These are phyloP conservation scores for Petrolisthes manimaculis DNA, from an alignment of 2,888 invertebrate species.

Conservation along the genomic window DNA sequence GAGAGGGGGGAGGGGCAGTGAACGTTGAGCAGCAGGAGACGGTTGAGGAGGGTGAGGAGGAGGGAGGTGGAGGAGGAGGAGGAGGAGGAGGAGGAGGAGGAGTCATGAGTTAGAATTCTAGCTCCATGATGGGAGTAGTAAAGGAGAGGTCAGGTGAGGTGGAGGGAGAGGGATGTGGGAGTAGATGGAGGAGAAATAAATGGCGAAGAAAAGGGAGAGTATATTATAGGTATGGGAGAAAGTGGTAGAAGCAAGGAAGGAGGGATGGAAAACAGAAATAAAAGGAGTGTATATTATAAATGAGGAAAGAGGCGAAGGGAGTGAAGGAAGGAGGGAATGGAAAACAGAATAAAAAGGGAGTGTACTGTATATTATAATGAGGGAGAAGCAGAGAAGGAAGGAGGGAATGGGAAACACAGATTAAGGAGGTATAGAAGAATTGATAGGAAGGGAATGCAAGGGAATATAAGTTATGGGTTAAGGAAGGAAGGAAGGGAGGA, in stretches of 20 bases:
- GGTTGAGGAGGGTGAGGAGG: not conserved
- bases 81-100: slow-evolving; percentile 8
- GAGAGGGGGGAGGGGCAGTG: not conserved
- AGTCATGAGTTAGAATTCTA: not conserved
- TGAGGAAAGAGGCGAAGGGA: not conserved
- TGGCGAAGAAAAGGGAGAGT: not conserved
- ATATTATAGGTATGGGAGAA: not conserved
- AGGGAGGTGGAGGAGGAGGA: not conserved
- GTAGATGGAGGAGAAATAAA: not conserved
- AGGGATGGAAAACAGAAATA: not conserved
- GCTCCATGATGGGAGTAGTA: not conserved
- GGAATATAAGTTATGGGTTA: not conserved
- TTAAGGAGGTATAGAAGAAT: not conserved
- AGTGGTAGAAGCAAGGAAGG: not conserved
- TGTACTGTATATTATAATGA: not conserved
- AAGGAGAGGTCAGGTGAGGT: not conserved
- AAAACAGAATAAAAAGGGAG: not conserved
- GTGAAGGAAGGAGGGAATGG: not conserved
- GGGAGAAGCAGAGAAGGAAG: not conserved
- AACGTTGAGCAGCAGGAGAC: not conserved
- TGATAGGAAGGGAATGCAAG: not conserved
- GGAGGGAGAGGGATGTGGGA: not conserved
- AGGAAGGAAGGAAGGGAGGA: not conserved
- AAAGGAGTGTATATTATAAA: no score
- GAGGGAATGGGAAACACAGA: not conserved